A percentile compares a stretch with the other conserved stretches of the same genome.
Conservation (phyloP, 2,888 invertebrate species). For the Cheilosia pagana region DNA sequence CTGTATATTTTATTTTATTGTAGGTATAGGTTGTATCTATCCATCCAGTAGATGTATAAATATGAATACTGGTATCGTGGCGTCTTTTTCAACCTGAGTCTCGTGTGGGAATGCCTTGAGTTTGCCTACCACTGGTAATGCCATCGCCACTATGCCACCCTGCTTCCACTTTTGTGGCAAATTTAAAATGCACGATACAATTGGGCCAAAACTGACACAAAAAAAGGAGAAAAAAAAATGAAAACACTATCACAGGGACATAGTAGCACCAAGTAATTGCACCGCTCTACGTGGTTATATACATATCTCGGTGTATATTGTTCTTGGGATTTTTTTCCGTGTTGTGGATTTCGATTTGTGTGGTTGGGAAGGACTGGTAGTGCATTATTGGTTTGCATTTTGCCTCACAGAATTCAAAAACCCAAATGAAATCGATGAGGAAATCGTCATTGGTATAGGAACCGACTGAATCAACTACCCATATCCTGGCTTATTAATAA, state of each 20-base stretch:
- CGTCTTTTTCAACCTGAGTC: constrained; percentile 48
- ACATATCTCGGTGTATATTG: constrained; percentile 36
- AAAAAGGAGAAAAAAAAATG: constrained; percentile 40
- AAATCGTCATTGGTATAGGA: constrained; percentile 8
- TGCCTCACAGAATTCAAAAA: constrained; percentile 8
- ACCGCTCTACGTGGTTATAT: constrained; percentile 34
- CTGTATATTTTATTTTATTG: constrained; percentile 43
- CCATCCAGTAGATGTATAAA: constrained; percentile 8
- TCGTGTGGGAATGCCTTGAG: constrained; percentile 54
- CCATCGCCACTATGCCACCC: constrained; percentile 10
- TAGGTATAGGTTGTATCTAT: constrained; percentile 24
- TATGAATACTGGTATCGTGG: constrained; percentile 5
- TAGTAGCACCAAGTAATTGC: constrained; percentile 54
- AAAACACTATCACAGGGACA: constrained; percentile 46
- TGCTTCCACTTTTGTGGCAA: constrained; percentile 46
- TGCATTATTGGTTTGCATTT: constrained; percentile 49
- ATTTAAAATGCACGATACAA: constrained; percentile 74
- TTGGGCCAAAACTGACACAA: constrained; percentile 64
- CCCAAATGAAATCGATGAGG: constrained; percentile 3
- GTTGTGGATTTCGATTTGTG: constrained; percentile 41
- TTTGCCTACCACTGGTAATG: constrained; percentile 38
- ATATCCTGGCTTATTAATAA: neutral
- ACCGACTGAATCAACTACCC: neutral
- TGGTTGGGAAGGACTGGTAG: constrained; percentile 36
- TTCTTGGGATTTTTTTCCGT: constrained; percentile 22